phyloP scores from a whole-genome alignment of 2,888 invertebrate genomes.

The Microctonus hyperodae region DNA sequence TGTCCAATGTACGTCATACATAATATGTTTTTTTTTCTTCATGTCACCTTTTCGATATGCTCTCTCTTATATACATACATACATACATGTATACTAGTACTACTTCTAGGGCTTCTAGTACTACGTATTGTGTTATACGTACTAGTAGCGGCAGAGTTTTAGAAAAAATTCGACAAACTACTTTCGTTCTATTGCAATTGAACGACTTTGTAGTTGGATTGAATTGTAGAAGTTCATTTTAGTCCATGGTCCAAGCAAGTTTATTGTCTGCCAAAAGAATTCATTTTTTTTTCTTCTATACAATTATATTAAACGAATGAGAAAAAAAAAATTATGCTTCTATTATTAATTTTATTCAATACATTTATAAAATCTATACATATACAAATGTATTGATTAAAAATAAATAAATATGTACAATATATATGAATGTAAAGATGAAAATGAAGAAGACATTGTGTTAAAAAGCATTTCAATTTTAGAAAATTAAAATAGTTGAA shows the following conservation, averaged over 20 bases:
- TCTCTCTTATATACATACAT: not conserved
- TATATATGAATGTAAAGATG: too few relatives aligned
- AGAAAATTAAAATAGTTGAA: too few relatives aligned
- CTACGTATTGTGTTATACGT: not conserved
- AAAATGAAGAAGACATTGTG: too few relatives aligned
- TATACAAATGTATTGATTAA: too few relatives aligned
- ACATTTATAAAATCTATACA: too few relatives aligned
- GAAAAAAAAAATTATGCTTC: too few relatives aligned
- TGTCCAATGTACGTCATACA: not conserved
- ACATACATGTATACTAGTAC: not conserved
- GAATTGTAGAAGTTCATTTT: conserved; percentile 4
- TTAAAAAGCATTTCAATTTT: too few relatives aligned
- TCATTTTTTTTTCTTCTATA: not conserved
- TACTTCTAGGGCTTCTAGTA: not conserved
- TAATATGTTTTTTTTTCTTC: not conserved
- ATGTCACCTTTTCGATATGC: not conserved
- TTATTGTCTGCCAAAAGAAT: not conserved
- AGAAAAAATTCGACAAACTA: conserved; percentile 2
- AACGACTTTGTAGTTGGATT: not conserved
- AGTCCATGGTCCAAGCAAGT: not conserved
- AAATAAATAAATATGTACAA: too few relatives aligned
- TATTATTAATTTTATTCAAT: too few relatives aligned
- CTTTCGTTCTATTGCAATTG: not conserved
- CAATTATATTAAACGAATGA: not conserved
- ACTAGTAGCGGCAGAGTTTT: not conserved